phyloP scores from a whole-genome alignment of 92 coral and sea anemone species.

The Phenganax subtilis region DNA sequence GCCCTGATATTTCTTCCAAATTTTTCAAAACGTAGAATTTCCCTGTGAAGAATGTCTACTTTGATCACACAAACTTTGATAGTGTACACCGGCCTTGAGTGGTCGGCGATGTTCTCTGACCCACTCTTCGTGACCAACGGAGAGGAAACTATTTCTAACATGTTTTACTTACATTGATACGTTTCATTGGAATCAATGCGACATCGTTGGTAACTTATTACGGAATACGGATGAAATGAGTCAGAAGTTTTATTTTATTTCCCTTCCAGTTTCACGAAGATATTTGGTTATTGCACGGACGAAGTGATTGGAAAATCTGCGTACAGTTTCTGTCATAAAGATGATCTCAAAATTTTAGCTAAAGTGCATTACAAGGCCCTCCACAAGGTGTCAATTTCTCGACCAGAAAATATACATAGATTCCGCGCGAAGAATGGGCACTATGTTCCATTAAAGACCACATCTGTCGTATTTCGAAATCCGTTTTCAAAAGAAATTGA shows the following conservation, averaged over 20 bases:
- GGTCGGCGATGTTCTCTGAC: too few species aligned
- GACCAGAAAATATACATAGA: constrained; percentile 48
- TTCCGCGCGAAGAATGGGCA: constrained; percentile 83
- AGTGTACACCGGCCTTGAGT: too few species aligned
- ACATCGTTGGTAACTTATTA: too few species aligned
- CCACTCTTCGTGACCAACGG: too few species aligned
- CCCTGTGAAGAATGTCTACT: too few species aligned
- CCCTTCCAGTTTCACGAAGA: constrained; percentile 56
- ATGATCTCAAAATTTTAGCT: constrained; percentile 58
- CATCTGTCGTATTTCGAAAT: constrained; percentile 64
- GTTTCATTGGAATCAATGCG: too few species aligned
- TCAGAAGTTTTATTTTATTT: not conserved
- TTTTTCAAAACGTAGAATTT: too few species aligned
- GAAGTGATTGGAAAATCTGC: constrained; percentile 75
- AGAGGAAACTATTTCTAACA: too few species aligned
- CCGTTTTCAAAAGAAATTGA: constrained; percentile 88
- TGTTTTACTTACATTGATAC: too few species aligned
- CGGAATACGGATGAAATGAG: too few species aligned
- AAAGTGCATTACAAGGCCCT: constrained; percentile 57
- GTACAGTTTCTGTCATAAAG: constrained; percentile 67
- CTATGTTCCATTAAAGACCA: constrained; percentile 58
- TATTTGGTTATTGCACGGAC: constrained; percentile 74
- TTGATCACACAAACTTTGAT: too few species aligned
- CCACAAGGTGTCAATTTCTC: not conserved
- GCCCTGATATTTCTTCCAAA: too few species aligned